Conservation (phyloP, 2,113 vertebrate species). For the Tichodroma muraria region DNA sequence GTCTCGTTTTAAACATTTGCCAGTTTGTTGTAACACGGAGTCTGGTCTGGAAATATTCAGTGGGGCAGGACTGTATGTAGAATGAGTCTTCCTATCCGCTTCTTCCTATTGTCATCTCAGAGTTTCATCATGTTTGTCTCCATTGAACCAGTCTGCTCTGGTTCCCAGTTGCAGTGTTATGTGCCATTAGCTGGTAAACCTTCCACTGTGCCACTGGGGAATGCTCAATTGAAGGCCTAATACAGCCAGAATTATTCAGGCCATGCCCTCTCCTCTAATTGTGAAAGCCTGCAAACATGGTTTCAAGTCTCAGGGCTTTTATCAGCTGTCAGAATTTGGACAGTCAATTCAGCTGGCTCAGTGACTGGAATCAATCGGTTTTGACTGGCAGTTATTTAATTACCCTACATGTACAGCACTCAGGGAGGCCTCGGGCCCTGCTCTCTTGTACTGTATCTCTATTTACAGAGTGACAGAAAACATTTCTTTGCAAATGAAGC, state of each 20-base stretch:
- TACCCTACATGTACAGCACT: background rate
- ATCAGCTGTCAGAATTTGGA: conserved; percentile 38
- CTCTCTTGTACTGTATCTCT: background rate
- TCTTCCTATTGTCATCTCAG: background rate
- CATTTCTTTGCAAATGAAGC: conserved; percentile 2
- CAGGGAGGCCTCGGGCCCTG: background rate
- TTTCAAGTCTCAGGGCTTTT: conserved; percentile 10
- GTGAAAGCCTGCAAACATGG: background rate
- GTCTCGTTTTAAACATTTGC: background rate
- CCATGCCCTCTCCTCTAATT: background rate
- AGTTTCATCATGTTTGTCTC: background rate
- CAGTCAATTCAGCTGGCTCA: conserved; percentile 5
- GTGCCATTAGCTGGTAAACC: background rate
- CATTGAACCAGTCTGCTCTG: background rate
- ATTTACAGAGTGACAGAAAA: background rate
- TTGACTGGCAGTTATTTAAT: conserved; percentile 29
- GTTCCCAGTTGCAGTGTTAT: background rate
- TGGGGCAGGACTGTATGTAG: background rate
- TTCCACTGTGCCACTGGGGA: background rate
- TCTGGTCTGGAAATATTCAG: background rate
- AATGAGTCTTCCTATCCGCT: background rate
- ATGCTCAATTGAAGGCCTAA: background rate
- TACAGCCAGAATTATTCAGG: background rate
- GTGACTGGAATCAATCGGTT: conserved; percentile 19
- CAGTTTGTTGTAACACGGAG: background rate